Base-by-base conservation (phyloP, 1,140 invertebrate genomes). In the Mizuhopecten yessoensis region DNA sequence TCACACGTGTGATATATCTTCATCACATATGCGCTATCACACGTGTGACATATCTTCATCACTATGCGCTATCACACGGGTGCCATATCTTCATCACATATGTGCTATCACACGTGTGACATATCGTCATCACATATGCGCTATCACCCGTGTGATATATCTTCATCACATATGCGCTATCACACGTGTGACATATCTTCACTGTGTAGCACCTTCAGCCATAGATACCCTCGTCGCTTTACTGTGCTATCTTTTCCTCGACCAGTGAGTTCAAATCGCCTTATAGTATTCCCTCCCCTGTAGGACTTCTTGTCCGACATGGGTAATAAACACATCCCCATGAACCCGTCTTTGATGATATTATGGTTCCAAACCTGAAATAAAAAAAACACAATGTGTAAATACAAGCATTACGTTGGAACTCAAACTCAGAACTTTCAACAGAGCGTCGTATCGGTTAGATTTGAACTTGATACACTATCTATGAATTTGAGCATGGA, bases 281-380 rank as follows among this genome's bases (percentile, higher is more conserved):
- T 92, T 57, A 95, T 94, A 33, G 93, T 90, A 89, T 95, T 95
- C 5, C 95, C 94, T n/a, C 93, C 94, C 33, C 91, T 94, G 92
- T 95, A 96, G 36, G 95, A 91, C 13, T 87, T 87, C 34, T 91
- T 89, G 7, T 94, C 92, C 9, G 93, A 90, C 95, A 96, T 96
- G 9, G 94, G 94, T n/a, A 96, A 87, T 0, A 94, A 95, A 86
- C 94, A 90, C 13, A 91, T 88, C 0, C 95, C 95, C 34, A 96
- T 89, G 34, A 94, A 90, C 34, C 92, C 89, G 87, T 95, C 95
- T 29, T 92, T 94, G 3, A 96, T 90, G 29, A 95, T 89, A 87
- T 94, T 95, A 13, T 93, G 88, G 86, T 95, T 94, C 95, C 95
- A 96, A 0, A 95, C 92, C 95, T 96, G 91, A n/a, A 91, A 88